phyloP scores from a whole-genome alignment of 2,888 invertebrate species.

The Sabellastarte sp. region DNA sequence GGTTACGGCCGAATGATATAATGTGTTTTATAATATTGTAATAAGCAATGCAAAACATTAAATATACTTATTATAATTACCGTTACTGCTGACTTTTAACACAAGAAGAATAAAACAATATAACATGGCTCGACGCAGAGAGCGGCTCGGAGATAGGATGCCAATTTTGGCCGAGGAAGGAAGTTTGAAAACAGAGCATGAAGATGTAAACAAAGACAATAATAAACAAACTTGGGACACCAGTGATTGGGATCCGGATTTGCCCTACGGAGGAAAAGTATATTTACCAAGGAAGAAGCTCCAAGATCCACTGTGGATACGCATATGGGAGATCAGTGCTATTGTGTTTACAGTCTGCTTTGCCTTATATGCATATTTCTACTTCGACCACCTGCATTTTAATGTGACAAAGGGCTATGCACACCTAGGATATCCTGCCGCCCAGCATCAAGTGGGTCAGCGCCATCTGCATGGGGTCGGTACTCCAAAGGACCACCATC shows the following conservation, averaged over 20 bases:
- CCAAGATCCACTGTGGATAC: slow-evolving; percentile 51
- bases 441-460: slow-evolving; percentile 61
- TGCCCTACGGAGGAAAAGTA: slow-evolving; percentile 61
- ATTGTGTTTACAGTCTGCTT: slow-evolving; percentile 32
- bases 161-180: slow-evolving; percentile 21
- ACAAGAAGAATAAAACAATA: too few species aligned
- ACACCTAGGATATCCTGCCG: slow-evolving; percentile 58
- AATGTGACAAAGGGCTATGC: slow-evolving; percentile 60
- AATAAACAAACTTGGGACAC: slow-evolving; percentile 8
- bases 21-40: too few species aligned
- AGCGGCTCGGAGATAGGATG: too few species aligned
- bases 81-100: too few species aligned
- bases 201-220: neutral
- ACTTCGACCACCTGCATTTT: slow-evolving; percentile 60
- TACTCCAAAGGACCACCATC: slow-evolving; percentile 56
- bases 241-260: slow-evolving; percentile 46
- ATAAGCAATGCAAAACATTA: too few species aligned
- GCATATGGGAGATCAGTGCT: slow-evolving; percentile 43
- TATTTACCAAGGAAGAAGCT: slow-evolving; percentile 59
- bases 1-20: too few species aligned
- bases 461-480: slow-evolving; percentile 61
- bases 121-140: too few species aligned
- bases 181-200: slow-evolving; percentile 3
- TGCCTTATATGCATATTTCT: slow-evolving; percentile 56
- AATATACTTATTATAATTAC: too few species aligned